Conservation (phyloP, 1,140 invertebrate genomes). For the Littorina saxatilis region DNA sequence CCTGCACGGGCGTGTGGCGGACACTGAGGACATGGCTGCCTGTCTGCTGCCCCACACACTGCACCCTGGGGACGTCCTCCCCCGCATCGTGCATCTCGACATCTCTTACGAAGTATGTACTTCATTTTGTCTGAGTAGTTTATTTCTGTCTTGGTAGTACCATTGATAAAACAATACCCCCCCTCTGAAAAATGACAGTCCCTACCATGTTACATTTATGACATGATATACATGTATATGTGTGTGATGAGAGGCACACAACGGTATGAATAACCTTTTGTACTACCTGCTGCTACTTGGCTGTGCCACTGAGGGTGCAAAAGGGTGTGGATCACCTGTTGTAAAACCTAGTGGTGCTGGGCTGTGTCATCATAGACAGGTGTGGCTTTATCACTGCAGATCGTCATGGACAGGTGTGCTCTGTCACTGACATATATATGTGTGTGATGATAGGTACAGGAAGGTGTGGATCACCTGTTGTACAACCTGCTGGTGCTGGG, state of each 20-base stretch:
- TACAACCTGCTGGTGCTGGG: constrained; percentile 70
- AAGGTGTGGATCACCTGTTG: constrained; percentile 68
- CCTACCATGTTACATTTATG: constrained; percentile 62
- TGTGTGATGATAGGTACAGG: constrained; percentile 55
- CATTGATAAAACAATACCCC: too few relatives aligned
- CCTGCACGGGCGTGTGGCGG: constrained; percentile 56
- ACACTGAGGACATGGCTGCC: constrained; percentile 45
- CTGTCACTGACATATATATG: constrained; percentile 53
- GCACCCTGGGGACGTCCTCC: constrained; percentile 42
- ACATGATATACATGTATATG: constrained; percentile 66
- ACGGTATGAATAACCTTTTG: too few relatives aligned
- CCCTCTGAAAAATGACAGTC: constrained; percentile 65
- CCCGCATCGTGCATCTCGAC: constrained; percentile 67
- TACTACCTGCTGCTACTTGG: too few relatives aligned
- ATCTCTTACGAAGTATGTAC: constrained; percentile 64
- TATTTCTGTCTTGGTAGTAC: too few relatives aligned
- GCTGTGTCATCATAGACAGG: constrained; percentile 52
- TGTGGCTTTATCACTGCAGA: constrained; percentile 64
- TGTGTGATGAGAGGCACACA: too few relatives aligned
- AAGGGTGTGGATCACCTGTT: not conserved
- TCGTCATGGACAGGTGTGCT: constrained; percentile 62
- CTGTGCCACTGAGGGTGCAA: not conserved
- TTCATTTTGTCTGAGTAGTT: too few relatives aligned
- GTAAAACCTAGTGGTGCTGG: not conserved
- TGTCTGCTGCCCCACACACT: constrained; percentile 52